Evolutionary conservation across 2,797 vertebrate genomes (phyloP).

Genomic region (Strix occidentalis): DNA sequence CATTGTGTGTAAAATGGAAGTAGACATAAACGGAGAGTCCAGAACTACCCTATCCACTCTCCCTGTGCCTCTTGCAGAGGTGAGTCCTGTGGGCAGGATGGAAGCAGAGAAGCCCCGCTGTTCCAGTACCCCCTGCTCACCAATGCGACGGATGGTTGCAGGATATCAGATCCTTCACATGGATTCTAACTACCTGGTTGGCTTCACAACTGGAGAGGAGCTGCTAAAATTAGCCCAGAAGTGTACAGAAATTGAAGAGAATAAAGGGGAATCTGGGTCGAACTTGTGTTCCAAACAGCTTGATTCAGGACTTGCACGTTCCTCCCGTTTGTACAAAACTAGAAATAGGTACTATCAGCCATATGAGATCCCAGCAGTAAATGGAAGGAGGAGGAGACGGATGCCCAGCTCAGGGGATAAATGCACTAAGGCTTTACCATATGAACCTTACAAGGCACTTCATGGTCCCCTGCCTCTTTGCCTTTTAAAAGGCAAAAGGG

Average conservation of each 20-base stretch:
- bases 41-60: slow-evolving; percentile 82
- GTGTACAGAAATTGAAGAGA: slow-evolving; percentile 82
- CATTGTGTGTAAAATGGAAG: slow-evolving; percentile 87
- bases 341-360: slow-evolving; percentile 92
- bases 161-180: slow-evolving; percentile 97
- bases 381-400: slow-evolving; percentile 86
- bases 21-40: slow-evolving; percentile 87
- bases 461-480: slow-evolving; percentile 89
- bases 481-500: slow-evolving; percentile 90
- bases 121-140: slow-evolving; percentile 94
- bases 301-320: slow-evolving; percentile 83
- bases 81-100: slow-evolving; percentile 77
- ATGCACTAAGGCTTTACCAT: slow-evolving; percentile 84
- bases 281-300: slow-evolving; percentile 78
- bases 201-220: slow-evolving; percentile 94
- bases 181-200: slow-evolving; percentile 96
- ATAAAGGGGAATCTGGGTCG: slow-evolving; percentile 74
- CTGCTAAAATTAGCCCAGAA: slow-evolving; percentile 91
- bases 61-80: slow-evolving; percentile 79
- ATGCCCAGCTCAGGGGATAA: slow-evolving; percentile 95
- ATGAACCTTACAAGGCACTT: slow-evolving; percentile 83
- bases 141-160: slow-evolving; percentile 86
- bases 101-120: slow-evolving; percentile 90
- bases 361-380: slow-evolving; percentile 90
- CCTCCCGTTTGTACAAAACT: slow-evolving; percentile 86